A percentile compares a stretch with the other conserved stretches of the same genome.
Evolutionary conservation across 2,797 vertebrate genomes (phyloP).

Genomic region (Tenualosa thibaudeaui): DNA sequence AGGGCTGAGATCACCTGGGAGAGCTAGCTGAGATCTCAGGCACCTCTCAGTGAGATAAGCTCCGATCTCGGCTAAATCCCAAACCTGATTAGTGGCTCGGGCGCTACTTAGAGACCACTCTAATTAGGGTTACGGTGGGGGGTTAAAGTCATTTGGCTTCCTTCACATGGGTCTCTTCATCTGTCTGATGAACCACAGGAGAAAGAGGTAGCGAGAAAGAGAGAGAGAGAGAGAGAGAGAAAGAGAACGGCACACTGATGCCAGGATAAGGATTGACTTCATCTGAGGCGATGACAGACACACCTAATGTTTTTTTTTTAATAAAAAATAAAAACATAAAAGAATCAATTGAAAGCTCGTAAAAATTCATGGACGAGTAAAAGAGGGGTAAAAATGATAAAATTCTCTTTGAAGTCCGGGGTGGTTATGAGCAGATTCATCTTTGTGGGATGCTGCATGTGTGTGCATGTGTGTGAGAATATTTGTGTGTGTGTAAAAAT

Average conservation of each 20-base stretch:
- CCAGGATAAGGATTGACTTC: background rate
- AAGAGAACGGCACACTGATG: background rate
- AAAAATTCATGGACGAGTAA: background rate
- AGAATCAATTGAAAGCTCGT: background rate
- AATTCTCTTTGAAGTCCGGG: background rate
- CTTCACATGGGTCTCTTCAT: constrained; percentile 27
- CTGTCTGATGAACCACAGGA: background rate
- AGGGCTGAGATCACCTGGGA: constrained; percentile 45
- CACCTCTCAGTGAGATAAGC: constrained; percentile 61
- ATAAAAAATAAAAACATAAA: background rate
- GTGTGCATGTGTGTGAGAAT: no score
- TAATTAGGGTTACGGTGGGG: constrained; percentile 57
- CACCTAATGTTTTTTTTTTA: background rate
- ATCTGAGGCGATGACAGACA: background rate
- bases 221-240: background rate
- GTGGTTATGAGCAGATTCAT: background rate
- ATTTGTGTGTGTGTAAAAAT: background rate
- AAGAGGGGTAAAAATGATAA: background rate
- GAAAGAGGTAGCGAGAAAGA: background rate
- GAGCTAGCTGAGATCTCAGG: constrained; percentile 57
- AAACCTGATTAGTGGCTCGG: constrained; percentile 61
- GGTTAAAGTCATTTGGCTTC: constrained; percentile 39
- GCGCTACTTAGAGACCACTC: constrained; percentile 51
- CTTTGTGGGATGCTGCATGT: background rate
- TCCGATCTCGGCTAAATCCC: constrained; percentile 63